Base-by-base conservation (phyloP, 2,797 vertebrate species). In the Vespertilio murinus region DNA sequence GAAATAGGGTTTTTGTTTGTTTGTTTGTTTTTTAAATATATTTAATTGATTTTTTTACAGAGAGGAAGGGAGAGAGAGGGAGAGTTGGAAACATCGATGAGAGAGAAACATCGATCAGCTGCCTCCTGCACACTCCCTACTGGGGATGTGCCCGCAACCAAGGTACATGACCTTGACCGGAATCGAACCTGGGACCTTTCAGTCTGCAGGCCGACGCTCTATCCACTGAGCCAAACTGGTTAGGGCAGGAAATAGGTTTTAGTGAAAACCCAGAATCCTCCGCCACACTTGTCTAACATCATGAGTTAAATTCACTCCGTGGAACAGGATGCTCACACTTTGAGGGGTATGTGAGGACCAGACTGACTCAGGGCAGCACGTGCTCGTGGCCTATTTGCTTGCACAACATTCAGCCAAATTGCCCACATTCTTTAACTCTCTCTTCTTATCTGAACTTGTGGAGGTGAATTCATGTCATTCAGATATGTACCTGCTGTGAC, bases 311-410 rank as follows among this genome's bases (percentile, higher is more conserved):
- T 11, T 25, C 22, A 42, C 47, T 73, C 64, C 28, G 2, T 23
- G 23, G 35, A n/a, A 16, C 61, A 67, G 47, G 33, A n/a, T 20
- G 14, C 30, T 70, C 8, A 4, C 35, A 9, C 52, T 35, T 18
- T 5, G 40, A 65, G 18, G 25, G 9, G 9, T 1, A 4, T 0
- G 25, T 56, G 42, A 64, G 42, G 23, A 22, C 23, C 4, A n/a
- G 8, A 11, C 47, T 20, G 5, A 4, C 33, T 0, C 12, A 45
- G 22, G 0, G 23, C 22, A 12, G 42, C n/a, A 20, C 20, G 6
- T 6, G 7, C 22, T 14, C 9, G 1, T 10, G 30, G 28, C 2
- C 30, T 33, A 1, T 38, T 38, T 6, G 45, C 65, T 52, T 22
- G 20, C 40, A 42, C 25, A 69, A 6, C 16, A 9, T n/a, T 42